phyloP scores from a whole-genome alignment of 1,140 invertebrate genomes.

The Orius laevigatus region DNA sequence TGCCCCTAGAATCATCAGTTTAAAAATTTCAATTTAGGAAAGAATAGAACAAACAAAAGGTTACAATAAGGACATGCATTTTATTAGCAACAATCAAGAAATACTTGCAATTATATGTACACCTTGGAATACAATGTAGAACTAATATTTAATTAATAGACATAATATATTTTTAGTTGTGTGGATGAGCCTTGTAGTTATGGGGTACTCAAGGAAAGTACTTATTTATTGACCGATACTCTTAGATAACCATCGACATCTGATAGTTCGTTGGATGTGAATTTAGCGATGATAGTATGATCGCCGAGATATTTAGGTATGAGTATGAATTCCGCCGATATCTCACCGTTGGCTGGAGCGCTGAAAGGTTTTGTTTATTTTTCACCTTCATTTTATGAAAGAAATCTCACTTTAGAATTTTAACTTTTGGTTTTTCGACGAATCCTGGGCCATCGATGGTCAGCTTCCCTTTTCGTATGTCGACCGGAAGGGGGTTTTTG shows the following conservation, averaged over 20 bases:
- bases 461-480: conserved; percentile 56
- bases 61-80: no score
- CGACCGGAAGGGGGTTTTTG: conserved; percentile 63
- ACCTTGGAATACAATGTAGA: no score
- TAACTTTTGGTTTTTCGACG: conserved; percentile 50
- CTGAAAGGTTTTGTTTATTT: neutral
- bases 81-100: no score
- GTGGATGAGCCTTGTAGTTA: no score
- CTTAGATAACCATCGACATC: conserved; percentile 63
- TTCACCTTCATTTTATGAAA: neutral
- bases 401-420: conserved; percentile 39
- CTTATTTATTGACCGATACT: no score
- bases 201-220: no score
- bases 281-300: conserved; percentile 62
- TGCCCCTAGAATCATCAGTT: no score
- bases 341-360: neutral
- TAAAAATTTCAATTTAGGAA: no score
- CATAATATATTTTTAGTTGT: no score
- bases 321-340: conserved; percentile 1
- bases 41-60: no score
- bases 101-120: no score
- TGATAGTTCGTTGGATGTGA: conserved; percentile 59
- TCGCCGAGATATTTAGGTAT: conserved; percentile 48
- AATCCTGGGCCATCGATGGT: conserved; percentile 64
- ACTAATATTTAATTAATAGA: no score